These are phyloP conservation scores for Orbicella faveolata DNA, from an alignment of 64 coral and sea anemone species.

Conservation along the genomic window DNA sequence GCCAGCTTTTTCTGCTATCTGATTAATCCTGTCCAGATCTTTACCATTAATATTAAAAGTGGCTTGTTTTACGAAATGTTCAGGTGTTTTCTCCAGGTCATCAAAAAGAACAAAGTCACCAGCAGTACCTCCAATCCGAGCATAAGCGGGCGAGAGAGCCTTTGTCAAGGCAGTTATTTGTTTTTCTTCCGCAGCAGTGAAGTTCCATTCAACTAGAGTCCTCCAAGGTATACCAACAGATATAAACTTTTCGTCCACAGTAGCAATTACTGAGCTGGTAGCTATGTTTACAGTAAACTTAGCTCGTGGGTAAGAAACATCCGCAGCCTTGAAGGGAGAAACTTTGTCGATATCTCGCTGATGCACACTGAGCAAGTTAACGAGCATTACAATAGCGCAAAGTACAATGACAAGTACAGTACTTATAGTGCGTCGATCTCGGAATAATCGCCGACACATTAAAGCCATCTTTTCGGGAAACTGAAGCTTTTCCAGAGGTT, in stretches of 20 bases:
- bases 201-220: background rate
- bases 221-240: slow-evolving; percentile 7
- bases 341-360: no score
- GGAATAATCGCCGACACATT: no score
- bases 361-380: no score
- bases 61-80: background rate
- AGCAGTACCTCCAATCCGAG: slow-evolving; percentile 50
- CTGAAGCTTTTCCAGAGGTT: no score
- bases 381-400: no score
- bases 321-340: no score
- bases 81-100: no score
- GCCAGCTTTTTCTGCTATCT: slow-evolving; percentile 13
- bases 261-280: background rate
- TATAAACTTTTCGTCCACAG: background rate
- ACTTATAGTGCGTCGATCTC: no score
- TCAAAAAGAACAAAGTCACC: slow-evolving; percentile 33
- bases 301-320: no score
- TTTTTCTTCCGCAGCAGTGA: background rate
- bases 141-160: slow-evolving; percentile 60
- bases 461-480: no score
- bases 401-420: no score
- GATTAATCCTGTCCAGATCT: slow-evolving; percentile 58
- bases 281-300: background rate
- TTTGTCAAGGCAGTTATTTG: slow-evolving; percentile 39
- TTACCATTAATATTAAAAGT: slow-evolving; percentile 22